A percentile compares a stretch with the other conserved stretches of the same genome.
Conservation (phyloP, 2,888 invertebrate species). For the Papilio demoleus region DNA sequence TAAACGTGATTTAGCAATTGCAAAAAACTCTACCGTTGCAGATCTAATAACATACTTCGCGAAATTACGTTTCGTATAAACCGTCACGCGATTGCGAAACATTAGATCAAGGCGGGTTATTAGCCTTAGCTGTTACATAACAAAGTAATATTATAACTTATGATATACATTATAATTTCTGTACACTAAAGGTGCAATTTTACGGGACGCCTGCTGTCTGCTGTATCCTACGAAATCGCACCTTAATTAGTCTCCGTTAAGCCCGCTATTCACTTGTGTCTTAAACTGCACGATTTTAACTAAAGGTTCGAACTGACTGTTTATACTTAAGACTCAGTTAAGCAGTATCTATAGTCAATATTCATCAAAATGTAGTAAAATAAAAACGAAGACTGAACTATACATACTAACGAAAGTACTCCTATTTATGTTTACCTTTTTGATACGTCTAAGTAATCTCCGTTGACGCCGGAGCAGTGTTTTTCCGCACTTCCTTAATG, state of each 20-base stretch:
- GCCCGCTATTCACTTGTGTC: too few species aligned
- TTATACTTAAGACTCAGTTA: too few species aligned
- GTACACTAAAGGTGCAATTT: neutral
- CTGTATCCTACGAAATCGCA: too few species aligned
- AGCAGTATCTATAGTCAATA: neutral
- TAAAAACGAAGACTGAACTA: neutral
- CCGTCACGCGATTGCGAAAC: conserved; percentile 12
- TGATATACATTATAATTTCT: neutral
- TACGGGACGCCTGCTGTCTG: too few species aligned
- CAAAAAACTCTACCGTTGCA: conserved; percentile 1
- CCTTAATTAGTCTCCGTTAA: too few species aligned
- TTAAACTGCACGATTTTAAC: too few species aligned
- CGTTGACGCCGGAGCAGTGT: conserved; percentile 76
- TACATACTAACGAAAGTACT: neutral
- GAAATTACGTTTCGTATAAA: conserved; percentile 8
- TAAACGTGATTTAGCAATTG: neutral
- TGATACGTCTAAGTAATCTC: conserved; percentile 71
- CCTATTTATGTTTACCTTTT: conserved; percentile 65
- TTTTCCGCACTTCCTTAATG: conserved; percentile 77
- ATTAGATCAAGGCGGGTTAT: conserved; percentile 10
- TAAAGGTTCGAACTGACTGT: too few species aligned
- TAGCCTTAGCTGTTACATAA: conserved; percentile 25
- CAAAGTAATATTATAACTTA: neutral
- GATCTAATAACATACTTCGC: conserved; percentile 7
- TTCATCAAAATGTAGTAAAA: neutral